Base-by-base conservation (phyloP, 2,888 invertebrate genomes). In the Marronus borbonicus region DNA sequence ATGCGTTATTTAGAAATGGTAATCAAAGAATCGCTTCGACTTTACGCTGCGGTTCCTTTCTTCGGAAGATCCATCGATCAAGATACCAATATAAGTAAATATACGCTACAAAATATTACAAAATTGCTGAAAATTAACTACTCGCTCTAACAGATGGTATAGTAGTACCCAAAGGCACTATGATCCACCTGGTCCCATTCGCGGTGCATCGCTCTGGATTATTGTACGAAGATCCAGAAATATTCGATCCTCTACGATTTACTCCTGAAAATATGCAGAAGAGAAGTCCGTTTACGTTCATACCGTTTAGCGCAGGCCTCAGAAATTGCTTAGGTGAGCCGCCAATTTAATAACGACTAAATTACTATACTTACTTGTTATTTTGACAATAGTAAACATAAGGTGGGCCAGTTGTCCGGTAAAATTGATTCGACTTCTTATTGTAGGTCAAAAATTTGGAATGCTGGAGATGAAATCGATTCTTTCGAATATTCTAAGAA, bases 1-100 rank as follows among this genome's bases (percentile, higher is more conserved):
- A 87, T 90, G 84, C 89, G 89, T 36, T 92, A 91, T 84, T 84
- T 92, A 76, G 92, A 92, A 81, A 88, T 91, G 66, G 90, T 91
- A 0, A 90, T 92, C 36, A 92, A 92, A 82, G 92, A 92, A 85
- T 88, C 89, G 0, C 83, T 92, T 20, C 88, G 92, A 74, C 81
- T 92, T 7, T 91, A 90, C 85, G 91, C 92, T 0, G 89, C 90
- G 14, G 91, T 90, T n/a, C 91, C 92, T 2, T 83, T 88, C 44
- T 88, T 90, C 76, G 88, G 89, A 7, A 87, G 92, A 76, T 81
- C 80, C 7, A 78, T 91, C 2, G 84, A 84, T 0, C 88, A 90
- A 80, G 90, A 92, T 81, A 83, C 89, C 4, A 80, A 85, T 78
- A 84, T 90, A 78, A 89, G 90, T 86, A 83, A 80, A 78, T 74